phyloP scores from a whole-genome alignment of 1,140 invertebrate genomes.

The Venustaconcha ellipsiformis region DNA sequence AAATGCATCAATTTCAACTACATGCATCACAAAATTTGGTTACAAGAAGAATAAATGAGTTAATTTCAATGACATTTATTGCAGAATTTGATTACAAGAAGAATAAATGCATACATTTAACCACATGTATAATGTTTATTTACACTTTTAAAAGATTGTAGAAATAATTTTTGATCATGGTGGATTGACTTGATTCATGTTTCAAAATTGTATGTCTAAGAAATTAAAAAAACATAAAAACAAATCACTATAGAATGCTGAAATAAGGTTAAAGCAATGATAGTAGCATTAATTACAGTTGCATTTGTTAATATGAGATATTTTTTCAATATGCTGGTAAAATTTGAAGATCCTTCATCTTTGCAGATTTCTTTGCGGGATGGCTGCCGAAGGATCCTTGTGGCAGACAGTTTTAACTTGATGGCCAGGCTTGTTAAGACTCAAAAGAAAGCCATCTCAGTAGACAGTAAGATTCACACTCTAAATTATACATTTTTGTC shows the following conservation, averaged over 20 bases:
- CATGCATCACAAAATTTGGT: no score
- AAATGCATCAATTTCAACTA: no score
- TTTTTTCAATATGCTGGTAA: not conserved
- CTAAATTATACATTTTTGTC: not conserved
- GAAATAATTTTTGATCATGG: no score
- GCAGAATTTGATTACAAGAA: no score
- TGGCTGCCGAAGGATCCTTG: slow-evolving; percentile 88
- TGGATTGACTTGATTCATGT: no score
- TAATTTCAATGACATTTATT: no score
- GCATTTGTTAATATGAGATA: not conserved
- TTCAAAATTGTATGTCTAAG: not conserved
- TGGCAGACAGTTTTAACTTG: slow-evolving; percentile 90
- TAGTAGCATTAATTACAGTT: not conserved
- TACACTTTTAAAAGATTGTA: no score
- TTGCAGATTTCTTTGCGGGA: slow-evolving; percentile 85
- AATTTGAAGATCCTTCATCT: slow-evolving; percentile 2
- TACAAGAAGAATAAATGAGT: no score
- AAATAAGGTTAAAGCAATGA: not conserved
- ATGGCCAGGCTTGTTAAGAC: slow-evolving; percentile 83
- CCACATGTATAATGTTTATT: no score
- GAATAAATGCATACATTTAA: no score
- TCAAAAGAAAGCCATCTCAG: slow-evolving; percentile 82
- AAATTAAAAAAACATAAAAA: not conserved
- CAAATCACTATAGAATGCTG: not conserved
- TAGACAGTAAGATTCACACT: slow-evolving; percentile 72